Conservation (phyloP, 2,113 vertebrate genomes). For the Bagarius yarrelli region DNA sequence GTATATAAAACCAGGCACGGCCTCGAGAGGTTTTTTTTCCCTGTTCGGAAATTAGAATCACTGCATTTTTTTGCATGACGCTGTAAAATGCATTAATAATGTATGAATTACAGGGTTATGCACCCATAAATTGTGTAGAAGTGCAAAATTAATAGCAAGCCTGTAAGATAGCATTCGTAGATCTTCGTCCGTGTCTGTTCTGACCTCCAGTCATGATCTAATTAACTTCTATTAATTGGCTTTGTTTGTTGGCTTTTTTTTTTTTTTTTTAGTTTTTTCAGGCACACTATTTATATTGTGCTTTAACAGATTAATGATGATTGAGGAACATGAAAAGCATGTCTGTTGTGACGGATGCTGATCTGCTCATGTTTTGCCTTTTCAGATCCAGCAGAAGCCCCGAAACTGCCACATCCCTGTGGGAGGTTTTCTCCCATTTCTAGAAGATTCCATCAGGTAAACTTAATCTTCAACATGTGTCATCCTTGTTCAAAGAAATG, state of each 20-base stretch:
- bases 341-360: not conserved
- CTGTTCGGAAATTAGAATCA: too few species aligned
- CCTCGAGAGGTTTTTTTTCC: not conserved
- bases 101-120: too few species aligned
- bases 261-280: not conserved
- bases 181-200: not conserved
- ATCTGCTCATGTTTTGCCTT: not conserved
- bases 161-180: too few species aligned
- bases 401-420: constrained; percentile 30
- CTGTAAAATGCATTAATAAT: too few species aligned
- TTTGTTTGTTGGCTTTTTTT: not conserved
- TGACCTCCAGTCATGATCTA: not conserved
- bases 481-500: not conserved
- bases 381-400: constrained; percentile 35
- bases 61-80: too few species aligned
- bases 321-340: not conserved
- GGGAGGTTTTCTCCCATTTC: constrained; percentile 52
- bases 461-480: too few species aligned
- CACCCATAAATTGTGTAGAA: not conserved
- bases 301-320: not conserved
- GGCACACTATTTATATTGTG: not conserved
- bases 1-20: not conserved
- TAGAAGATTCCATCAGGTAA: constrained; percentile 52
- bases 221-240: not conserved
- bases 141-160: not conserved